phyloP scores from a whole-genome alignment of 2,888 invertebrate species.

The Idaea dimidiata region DNA sequence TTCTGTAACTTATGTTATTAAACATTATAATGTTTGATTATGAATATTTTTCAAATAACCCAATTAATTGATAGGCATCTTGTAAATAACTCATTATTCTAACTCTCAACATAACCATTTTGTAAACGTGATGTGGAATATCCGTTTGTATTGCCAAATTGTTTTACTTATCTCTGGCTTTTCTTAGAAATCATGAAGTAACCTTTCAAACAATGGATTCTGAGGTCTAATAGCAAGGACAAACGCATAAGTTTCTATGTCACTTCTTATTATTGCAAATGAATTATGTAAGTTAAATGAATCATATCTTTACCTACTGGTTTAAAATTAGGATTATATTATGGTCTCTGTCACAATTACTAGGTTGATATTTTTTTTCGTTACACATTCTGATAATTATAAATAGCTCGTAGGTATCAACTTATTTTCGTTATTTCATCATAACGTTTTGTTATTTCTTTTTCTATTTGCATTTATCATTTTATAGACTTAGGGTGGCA shows the following conservation, averaged over 20 bases:
- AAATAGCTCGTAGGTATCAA: too few species aligned
- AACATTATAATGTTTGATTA: too few species aligned
- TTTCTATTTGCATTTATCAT: too few species aligned
- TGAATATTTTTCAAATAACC: too few species aligned
- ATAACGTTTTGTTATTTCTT: too few species aligned
- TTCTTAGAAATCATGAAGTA: conserved; percentile 31
- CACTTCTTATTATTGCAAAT: background rate
- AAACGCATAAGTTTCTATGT: conserved; percentile 5
- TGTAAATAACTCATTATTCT: background rate
- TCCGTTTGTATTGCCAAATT: conserved; percentile 9
- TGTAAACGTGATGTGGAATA: background rate
- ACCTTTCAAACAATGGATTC: conserved; percentile 35
- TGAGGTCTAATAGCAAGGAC: conserved; percentile 31
- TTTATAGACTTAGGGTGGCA: too few species aligned
- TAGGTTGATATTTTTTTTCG: too few species aligned
- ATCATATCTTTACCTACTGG: background rate
- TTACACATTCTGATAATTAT: too few species aligned
- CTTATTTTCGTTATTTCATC: too few species aligned
- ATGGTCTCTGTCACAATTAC: background rate
- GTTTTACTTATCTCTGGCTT: conserved; percentile 14
- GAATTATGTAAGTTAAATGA: background rate
- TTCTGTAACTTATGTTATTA: too few species aligned
- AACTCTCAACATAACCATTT: background rate
- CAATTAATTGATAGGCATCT: too few species aligned
- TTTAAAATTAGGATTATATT: background rate